Conservation (phyloP, 2,113 vertebrate genomes). For the Eurystomus gularis region DNA sequence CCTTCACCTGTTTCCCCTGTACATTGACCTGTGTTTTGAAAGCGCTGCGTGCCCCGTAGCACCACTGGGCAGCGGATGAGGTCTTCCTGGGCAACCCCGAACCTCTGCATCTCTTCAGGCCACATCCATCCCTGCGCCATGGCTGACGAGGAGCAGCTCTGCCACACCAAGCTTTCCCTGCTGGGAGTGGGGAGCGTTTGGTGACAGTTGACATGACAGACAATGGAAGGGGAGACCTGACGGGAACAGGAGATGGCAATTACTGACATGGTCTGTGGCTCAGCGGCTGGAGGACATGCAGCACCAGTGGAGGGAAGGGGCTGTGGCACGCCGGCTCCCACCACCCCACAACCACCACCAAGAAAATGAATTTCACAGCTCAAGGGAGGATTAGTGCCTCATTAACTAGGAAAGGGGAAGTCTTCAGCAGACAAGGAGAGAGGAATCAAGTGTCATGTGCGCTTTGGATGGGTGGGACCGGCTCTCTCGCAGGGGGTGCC, state of each 20-base stretch:
- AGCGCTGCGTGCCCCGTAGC: rapidly evolving
- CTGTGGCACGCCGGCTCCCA: not conserved
- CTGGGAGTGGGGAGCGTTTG: not conserved
- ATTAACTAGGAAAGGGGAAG: not conserved
- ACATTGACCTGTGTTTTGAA: no score
- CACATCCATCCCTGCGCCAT: rapidly evolving
- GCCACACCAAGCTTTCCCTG: not conserved
- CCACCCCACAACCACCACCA: not conserved
- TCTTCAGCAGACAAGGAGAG: not conserved
- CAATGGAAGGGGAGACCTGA: not conserved
- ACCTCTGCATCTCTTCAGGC: not conserved
- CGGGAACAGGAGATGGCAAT: conserved; percentile 1
- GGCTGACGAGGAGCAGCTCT: not conserved
- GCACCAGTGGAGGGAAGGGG: not conserved
- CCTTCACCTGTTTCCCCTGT: no score
- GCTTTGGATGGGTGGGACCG: not conserved
- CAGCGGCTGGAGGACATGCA: not conserved
- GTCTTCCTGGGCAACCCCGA: not conserved
- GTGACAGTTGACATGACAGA: not conserved
- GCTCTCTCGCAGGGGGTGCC: not conserved
- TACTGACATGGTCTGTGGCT: not conserved
- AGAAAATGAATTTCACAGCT: conserved; percentile 23
- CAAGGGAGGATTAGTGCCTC: conserved; percentile 8
- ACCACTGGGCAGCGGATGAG: not conserved
- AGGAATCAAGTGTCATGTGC: not conserved